Evolutionary conservation across 2,113 vertebrate genomes (phyloP).

Genomic region (Psittacula cyanocephala): DNA sequence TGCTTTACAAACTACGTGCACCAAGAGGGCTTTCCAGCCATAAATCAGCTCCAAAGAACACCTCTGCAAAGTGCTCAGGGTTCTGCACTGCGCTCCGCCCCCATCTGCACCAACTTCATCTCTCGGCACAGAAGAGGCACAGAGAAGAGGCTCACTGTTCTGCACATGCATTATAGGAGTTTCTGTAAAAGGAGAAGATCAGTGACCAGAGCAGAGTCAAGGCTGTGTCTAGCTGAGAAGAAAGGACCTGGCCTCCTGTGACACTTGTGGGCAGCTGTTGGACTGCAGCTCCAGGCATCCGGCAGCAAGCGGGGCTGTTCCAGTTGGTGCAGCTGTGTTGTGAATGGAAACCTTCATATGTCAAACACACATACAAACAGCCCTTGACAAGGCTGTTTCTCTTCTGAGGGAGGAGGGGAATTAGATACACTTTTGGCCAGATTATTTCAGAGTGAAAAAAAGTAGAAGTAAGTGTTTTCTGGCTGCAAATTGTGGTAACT

Average conservation of each 20-base stretch:
- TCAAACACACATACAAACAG: background rate
- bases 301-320: background rate
- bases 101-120: fast-evolving
- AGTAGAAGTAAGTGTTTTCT: constrained; percentile 76
- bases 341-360: constrained; percentile 57
- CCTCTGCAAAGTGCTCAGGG: background rate
- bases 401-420: constrained; percentile 55
- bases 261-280: constrained; percentile 49
- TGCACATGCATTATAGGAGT: background rate
- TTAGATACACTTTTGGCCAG: constrained; percentile 69
- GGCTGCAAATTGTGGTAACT: constrained; percentile 68
- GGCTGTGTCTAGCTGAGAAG: background rate
- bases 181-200: constrained; percentile 21
- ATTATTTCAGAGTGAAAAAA: constrained; percentile 71
- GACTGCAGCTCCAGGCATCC: background rate
- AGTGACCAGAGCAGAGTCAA: background rate
- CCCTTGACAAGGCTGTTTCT: constrained; percentile 68
- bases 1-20: constrained; percentile 75
- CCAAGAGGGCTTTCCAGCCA: constrained; percentile 38
- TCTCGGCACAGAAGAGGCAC: background rate
- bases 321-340: constrained; percentile 59
- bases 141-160: background rate
- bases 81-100: background rate
- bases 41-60: constrained; percentile 53
- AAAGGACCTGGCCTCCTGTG: background rate